Base-by-base conservation (phyloP, 2,888 invertebrate genomes). In the Scaptomyza parva region DNA sequence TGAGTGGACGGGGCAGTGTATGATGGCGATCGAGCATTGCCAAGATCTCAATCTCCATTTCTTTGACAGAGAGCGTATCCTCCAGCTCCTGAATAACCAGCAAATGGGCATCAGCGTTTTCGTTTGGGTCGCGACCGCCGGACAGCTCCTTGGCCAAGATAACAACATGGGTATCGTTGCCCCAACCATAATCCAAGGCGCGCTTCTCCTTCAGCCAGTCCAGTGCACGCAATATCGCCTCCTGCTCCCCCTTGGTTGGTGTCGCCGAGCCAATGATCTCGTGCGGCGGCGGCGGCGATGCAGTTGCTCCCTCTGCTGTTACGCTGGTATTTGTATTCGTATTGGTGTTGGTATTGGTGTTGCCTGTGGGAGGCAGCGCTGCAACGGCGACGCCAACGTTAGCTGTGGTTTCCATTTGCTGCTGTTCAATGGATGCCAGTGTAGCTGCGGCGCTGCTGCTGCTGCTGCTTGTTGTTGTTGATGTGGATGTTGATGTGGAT, bases 11-110 rank as follows among this genome's bases (percentile, higher is more conserved):
- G 14, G 96, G 94, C 0, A 96, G 93, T 81, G 96, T 96, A 86
- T 96, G 95, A 90, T 96, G 96, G 89, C 96, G 95, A 93, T 96
- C 96, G 76, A 97, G 93, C 92, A 96, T 94, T 52, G 97, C 93
- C 50, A 97, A 93, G 63, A 97, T 95, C 88, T 97, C 97, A 51
- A 97, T 94, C 91, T 97, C 97, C 95, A 97, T 95, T 91, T 97
- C 96, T 89, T 97, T 97, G 28, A 95, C 95, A 17, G 96, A 96
- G 48, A 97, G 93, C 90, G 86, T 89, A 40, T 91, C 91, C 78
- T 92, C 92, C 28, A 92, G 82, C 33, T 92, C 92, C 64, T 91
- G 89, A 51, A 92, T 92, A 35, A 91, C 75, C 76, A 90, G 91
- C 61, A 92, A 75, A 61, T 92, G 92, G 0, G 86, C 90, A 66